These are phyloP conservation scores for Vanessa atalanta DNA, from an alignment of 1,140 invertebrate species.

Conservation along the genomic window DNA sequence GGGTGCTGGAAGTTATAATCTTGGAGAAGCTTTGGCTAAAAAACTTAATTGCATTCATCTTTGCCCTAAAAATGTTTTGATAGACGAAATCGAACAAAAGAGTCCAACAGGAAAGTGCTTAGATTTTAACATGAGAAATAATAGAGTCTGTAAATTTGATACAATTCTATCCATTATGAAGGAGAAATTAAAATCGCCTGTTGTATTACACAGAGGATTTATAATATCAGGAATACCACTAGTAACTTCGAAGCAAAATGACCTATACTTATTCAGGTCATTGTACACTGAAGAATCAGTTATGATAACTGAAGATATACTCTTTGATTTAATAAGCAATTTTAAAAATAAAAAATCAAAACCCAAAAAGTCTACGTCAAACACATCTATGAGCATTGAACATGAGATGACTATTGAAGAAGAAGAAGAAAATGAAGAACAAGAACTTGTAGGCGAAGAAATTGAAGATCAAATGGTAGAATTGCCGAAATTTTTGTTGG, in stretches of 20 bases:
- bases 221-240: constrained; percentile 83
- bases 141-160: constrained; percentile 73
- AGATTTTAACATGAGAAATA: constrained; percentile 79
- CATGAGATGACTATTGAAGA: constrained; percentile 42
- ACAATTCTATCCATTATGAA: constrained; percentile 77
- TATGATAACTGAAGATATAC: constrained; percentile 65
- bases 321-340: constrained; percentile 70
- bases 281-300: constrained; percentile 77
- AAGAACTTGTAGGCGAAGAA: constrained; percentile 52
- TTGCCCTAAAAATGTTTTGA: constrained; percentile 79
- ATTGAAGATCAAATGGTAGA: constrained; percentile 48
- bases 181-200: constrained; percentile 72
- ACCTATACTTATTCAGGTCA: constrained; percentile 49
- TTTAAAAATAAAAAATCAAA: constrained; percentile 62
- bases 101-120: constrained; percentile 78
- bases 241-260: constrained; percentile 63
- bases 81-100: constrained; percentile 79
- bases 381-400: constrained; percentile 51
- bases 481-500: constrained; percentile 65
- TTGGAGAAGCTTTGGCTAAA: constrained; percentile 81
- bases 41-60: constrained; percentile 81
- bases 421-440: constrained; percentile 53
- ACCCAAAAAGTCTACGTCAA: constrained; percentile 29
- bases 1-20: constrained; percentile 70
- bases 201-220: constrained; percentile 82